Base-by-base conservation (phyloP, 2,888 invertebrate species). In the Rhamphomyia laevipes region DNA sequence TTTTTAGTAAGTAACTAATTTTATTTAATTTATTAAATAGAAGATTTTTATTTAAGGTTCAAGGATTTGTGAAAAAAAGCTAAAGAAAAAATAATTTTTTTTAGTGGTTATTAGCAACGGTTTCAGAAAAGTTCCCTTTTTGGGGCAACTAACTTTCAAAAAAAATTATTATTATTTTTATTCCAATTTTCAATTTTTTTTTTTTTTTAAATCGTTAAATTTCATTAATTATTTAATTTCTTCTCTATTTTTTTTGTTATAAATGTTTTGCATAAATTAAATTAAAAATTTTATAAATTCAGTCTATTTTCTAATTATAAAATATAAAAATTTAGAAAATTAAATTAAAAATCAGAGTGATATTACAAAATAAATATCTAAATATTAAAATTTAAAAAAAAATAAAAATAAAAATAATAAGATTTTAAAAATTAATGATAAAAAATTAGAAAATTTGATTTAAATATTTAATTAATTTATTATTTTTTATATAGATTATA, bases 71-170 rank as follows among this genome's bases (percentile, higher is more conserved):
- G 4, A 33, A 27, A 27, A 6, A 27, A 27, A 27, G 23, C 23
- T 27, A 27, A 27, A 27, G 2, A 27, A 27, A 27, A 27, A 21
- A 21, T 4, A 4, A 4, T 21, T 21, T 21, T 21, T 21, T 21
- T 27, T 27, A 7, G 17, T 15, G 23, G 42, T 42, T 42, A 21
- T 21, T 42, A 42, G 42, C 42, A 31, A 45, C 44, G 72, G 77
- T 79, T 79, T 78, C 79, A 79, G 79, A 79, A 79, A 79, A 79
- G 79, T 78, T 78, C 78, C 78, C 77, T 77, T 77, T 67, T 66
- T 65, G 66, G 76, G 77, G 76, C 77, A 77, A 77, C 76, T 77
- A 76, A 76, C 75, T 42, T 35, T 35, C 13, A n/a, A 35, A 35
- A 13, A 13, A 33, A 35, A 13, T 35, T 42, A 15, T 41, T 21